Base-by-base conservation (phyloP, 2,113 vertebrate genomes). In the Ptychochromis oligacanthus region DNA sequence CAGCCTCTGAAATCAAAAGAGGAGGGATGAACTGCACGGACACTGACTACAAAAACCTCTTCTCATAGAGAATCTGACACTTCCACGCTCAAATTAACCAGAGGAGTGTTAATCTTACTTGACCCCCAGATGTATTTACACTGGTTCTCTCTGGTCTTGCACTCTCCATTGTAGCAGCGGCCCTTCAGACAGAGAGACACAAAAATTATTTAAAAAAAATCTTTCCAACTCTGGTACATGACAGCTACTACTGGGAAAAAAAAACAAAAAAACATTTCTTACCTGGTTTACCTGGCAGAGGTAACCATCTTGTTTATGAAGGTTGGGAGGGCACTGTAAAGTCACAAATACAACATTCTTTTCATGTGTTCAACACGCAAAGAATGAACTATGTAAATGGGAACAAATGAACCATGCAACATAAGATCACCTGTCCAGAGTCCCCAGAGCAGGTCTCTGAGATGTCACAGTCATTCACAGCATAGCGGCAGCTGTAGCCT, bases 241-340 rank as follows among this genome's bases (percentile, higher is more conserved):
- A 31, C 46, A 76, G 31, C 79, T 70, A 8, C 10, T 28, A 24
- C 49, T 56, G 15, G 34, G 20, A 65, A 6, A n/a, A 34, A 22
- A 22, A 9, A 40, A 8, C 46, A 17, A 7, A n/a, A 18, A 18
- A 18, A 17, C 7, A n/a, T 11, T 84, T 28, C 77, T 12, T 96
- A 99, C 98, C 98, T 98, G 97, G 93, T 97, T 97, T 61, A 98
- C 95, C 93, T 98, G 97, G 86, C 98, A 99, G 79, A 94, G 75
- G 90, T 98, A 98, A 67, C 98, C 98, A 82, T 99, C 98, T 94
- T 99, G 98, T 93, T 99, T 99, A 93, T 98, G 98, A 90, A 99
- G 98, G 91, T 99, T 99, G 24, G 97, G 97, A 72, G 98, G 98
- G 83, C 98, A 99, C 98, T 99, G 92, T 20, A 95, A 93, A 91